Conservation (phyloP, 2,888 invertebrate species). For the Tachina grossa region DNA sequence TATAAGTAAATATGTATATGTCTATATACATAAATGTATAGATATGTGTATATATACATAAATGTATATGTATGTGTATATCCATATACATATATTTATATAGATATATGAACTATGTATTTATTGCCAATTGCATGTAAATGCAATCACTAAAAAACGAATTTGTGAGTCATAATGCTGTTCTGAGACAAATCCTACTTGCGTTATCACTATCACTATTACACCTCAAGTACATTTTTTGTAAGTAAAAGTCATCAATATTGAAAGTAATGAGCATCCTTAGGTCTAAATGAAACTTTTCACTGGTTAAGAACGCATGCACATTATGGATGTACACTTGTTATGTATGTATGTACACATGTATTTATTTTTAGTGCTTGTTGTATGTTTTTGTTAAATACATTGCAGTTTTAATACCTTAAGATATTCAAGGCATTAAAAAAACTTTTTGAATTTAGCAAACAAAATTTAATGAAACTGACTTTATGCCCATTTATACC, state of each 20-base stretch:
- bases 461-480: too few species aligned
- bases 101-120: conserved; percentile 1
- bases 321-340: neutral
- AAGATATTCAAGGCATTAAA: too few species aligned
- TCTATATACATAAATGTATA: too few species aligned
- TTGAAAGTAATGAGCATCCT: neutral
- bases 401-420: too few species aligned
- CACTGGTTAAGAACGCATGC: neutral
- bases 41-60: too few species aligned
- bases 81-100: too few species aligned
- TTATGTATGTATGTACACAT: neutral
- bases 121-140: conserved; percentile 23
- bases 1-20: neutral
- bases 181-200: conserved; percentile 24
- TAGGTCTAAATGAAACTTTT: neutral
- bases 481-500: too few species aligned
- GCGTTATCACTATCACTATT: conserved; percentile 43
- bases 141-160: conserved; percentile 18
- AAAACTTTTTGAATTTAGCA: too few species aligned
- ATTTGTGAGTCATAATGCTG: conserved; percentile 61
- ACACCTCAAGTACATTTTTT: conserved; percentile 11
- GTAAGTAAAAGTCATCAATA: conserved; percentile 13
- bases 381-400: too few species aligned
- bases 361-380: too few species aligned
- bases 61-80: too few species aligned